Percentiles rank a stretch among this genome's conserved stretches.
Evolutionary conservation across 2,113 vertebrate genomes (phyloP).

Genomic region (Ameiurus melas): DNA sequence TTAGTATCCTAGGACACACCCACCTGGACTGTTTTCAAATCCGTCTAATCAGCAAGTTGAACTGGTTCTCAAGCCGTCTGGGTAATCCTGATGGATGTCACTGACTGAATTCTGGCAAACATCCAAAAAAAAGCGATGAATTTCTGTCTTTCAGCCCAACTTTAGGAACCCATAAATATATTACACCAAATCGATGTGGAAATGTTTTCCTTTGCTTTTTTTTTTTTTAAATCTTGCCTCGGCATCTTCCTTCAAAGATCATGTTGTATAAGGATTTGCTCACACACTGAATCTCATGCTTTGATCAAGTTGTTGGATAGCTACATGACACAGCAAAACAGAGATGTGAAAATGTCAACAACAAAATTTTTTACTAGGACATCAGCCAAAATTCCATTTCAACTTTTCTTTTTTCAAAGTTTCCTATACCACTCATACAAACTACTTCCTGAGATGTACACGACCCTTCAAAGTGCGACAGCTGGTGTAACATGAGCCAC

Average conservation of each 20-base stretch:
- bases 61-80: not conserved
- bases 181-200: not conserved
- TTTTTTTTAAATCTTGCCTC: not conserved
- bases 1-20: not conserved
- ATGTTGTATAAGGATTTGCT: not conserved
- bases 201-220: not conserved
- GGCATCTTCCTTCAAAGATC: not conserved
- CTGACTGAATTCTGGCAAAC: not conserved
- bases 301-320: not conserved
- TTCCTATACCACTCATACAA: not conserved
- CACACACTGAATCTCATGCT: not conserved
- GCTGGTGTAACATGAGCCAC: slow-evolving; percentile 1
- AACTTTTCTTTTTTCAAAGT: too few species aligned
- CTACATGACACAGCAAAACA: not conserved
- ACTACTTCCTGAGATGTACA: not conserved
- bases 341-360: not conserved
- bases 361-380: not conserved
- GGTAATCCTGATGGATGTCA: too few species aligned
- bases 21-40: not conserved
- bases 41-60: not conserved
- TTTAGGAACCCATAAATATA: not conserved
- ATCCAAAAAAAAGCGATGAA: not conserved
- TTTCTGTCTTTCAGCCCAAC: not conserved
- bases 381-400: not conserved
- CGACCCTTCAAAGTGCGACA: not conserved